phyloP scores from a whole-genome alignment of 2,113 vertebrate genomes.

The Leptobrachium leishanense region DNA sequence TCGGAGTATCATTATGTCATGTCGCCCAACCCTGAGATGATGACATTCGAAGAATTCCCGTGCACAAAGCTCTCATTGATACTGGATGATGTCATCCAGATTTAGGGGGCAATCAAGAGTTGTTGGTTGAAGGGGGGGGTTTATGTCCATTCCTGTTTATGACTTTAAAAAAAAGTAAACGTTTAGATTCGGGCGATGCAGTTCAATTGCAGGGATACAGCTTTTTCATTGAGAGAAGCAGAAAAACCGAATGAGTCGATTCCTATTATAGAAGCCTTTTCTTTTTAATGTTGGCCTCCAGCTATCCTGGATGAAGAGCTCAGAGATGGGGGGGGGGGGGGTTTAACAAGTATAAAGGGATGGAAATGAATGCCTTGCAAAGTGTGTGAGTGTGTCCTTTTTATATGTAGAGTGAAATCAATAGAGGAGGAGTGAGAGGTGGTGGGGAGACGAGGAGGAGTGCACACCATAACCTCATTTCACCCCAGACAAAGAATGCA shows the following conservation, averaged over 20 bases:
- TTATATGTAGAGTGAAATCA: not conserved
- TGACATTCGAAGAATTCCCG: not conserved
- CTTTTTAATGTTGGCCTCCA: no score
- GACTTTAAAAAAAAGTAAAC: no score
- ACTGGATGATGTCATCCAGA: not conserved
- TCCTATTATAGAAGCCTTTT: no score
- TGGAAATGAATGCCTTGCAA: no score
- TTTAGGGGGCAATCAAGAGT: not conserved
- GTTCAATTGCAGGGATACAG: no score
- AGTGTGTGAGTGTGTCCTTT: no score
- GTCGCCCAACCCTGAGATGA: not conserved
- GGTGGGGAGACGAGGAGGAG: slow-evolving; percentile 8
- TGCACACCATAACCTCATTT: slow-evolving; percentile 44
- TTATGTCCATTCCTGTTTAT: no score
- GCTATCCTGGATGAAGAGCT: no score
- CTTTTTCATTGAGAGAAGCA: no score
- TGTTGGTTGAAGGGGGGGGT: not conserved
- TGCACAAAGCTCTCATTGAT: not conserved
- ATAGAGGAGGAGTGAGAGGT: slow-evolving; percentile 9
- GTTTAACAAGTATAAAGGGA: not conserved
- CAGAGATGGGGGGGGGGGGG: no score
- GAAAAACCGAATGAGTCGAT: no score
- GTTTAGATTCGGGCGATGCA: no score
- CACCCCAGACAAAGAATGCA: slow-evolving; percentile 44
- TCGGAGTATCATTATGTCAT: not conserved